Evolutionary conservation across 1,140 invertebrate species (phyloP).

Genomic region (Bilobella aurantiaca): DNA sequence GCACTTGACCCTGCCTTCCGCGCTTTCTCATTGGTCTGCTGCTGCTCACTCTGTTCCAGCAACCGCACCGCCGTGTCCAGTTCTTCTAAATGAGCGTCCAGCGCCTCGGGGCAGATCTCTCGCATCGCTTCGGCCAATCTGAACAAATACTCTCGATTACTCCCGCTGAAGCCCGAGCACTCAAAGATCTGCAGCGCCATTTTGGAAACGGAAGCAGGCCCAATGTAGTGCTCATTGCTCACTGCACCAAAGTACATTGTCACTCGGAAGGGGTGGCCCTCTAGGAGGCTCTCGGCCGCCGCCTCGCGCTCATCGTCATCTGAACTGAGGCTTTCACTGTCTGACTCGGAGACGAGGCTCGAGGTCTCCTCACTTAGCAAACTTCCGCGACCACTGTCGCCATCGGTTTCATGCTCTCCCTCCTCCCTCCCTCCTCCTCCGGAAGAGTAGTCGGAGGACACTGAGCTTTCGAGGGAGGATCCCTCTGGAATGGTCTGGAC

Average conservation of each 20-base stretch:
- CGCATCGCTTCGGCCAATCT: conserved; percentile 70
- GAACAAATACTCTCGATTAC: conserved; percentile 79
- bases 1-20: no score
- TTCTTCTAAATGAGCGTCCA: conserved; percentile 54
- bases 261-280: conserved; percentile 50
- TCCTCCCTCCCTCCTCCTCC: no score
- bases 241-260: conserved; percentile 72
- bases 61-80: conserved; percentile 53
- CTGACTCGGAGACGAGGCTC: conserved; percentile 3
- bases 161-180: conserved; percentile 66
- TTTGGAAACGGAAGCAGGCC: conserved; percentile 56
- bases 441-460: neutral
- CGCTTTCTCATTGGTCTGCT: no score
- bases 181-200: conserved; percentile 68
- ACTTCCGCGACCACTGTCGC: neutral
- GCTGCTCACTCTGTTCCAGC: conserved; percentile 5
- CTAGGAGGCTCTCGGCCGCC: conserved; percentile 25
- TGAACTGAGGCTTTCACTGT: conserved; percentile 12
- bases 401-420: neutral
- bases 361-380: neutral
- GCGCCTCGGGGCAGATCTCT: conserved; percentile 48
- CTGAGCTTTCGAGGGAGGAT: neutral
- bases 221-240: conserved; percentile 64
- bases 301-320: conserved; percentile 10
- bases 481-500: neutral